Evolutionary conservation across 1,140 invertebrate genomes (phyloP).

Genomic region (Berghia stephanieae): DNA sequence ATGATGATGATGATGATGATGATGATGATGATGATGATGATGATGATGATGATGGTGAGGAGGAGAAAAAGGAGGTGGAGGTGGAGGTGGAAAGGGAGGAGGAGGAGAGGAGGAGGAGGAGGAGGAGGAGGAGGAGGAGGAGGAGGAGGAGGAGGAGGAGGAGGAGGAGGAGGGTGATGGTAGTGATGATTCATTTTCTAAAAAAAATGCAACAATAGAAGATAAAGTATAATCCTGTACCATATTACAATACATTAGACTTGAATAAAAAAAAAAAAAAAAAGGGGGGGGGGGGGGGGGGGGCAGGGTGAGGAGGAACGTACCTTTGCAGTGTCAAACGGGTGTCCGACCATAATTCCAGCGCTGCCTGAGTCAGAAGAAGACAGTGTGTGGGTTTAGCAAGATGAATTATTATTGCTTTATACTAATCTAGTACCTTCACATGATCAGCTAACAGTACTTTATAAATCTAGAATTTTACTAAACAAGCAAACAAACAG

Average conservation of each 20-base stretch:
- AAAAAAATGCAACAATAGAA: background rate
- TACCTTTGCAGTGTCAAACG: conserved; percentile 26
- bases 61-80: no score
- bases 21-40: background rate
- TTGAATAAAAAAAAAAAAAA: background rate
- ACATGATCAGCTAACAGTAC: background rate
- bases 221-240: background rate
- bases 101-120: background rate
- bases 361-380: conserved; percentile 13
- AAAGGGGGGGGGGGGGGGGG: no score
- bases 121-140: background rate
- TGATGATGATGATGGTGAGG: no score
- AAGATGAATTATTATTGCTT: background rate
- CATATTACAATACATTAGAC: background rate
- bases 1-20: background rate
- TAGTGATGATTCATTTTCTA: background rate
- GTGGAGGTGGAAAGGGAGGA: no score
- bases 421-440: background rate
- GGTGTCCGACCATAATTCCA: conserved; percentile 20
- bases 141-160: background rate
- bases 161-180: background rate
- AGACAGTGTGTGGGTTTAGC: no score
- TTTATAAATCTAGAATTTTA: background rate
- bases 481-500: background rate
- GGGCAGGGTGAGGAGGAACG: background rate